Base-by-base conservation (phyloP, 1,140 invertebrate genomes). In the Zaprionus tsacasi region DNA sequence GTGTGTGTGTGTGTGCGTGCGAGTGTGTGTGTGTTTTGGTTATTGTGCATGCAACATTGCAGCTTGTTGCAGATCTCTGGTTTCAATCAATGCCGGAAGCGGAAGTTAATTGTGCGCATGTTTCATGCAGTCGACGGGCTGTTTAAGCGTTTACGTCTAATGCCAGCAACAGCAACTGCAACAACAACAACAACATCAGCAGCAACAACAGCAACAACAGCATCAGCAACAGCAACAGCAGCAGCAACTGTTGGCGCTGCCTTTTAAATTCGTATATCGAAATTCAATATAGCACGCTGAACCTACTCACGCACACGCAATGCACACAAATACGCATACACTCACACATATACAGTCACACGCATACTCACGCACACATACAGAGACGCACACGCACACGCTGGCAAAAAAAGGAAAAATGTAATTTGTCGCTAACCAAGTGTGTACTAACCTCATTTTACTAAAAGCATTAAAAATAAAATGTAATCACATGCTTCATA, bases 391-490 rank as follows among this genome's bases (percentile, higher is more conserved):
- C 6, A 40, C 12, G 64, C 25, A 56, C 36, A 55, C 25, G 35
- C 56, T 13, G 8, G 52, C 60, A 63, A 64, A 30, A 30, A 30
- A 21, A 13, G 40, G 40, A 45, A 70, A 45, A 81, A 89, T 79
- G 81, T 89, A 83, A 89, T 89, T 89, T 89, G 85, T 89, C 85
- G 85, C 85, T 89, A 89, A 89, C 85, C 85, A 89, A 89, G 85
- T 89, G 85, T 89, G 78, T 85, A 89, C 85, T 89, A 89, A 89
- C 85, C 85, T 89, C 85, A 89, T 89, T 89, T 89, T 83, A 85
- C 85, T 89, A 89, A 89, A 89, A 89, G 85, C 85, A 89, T 89
- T 89, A 89, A 89, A 89, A 89, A 89, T 89, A 89, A 89, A 89
- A 89, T 89, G 85, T 89, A 89, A 89, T 89, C 85, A 89, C 85